Conservation (phyloP, 2,113 vertebrate genomes). For the Seriola rivoliana region DNA sequence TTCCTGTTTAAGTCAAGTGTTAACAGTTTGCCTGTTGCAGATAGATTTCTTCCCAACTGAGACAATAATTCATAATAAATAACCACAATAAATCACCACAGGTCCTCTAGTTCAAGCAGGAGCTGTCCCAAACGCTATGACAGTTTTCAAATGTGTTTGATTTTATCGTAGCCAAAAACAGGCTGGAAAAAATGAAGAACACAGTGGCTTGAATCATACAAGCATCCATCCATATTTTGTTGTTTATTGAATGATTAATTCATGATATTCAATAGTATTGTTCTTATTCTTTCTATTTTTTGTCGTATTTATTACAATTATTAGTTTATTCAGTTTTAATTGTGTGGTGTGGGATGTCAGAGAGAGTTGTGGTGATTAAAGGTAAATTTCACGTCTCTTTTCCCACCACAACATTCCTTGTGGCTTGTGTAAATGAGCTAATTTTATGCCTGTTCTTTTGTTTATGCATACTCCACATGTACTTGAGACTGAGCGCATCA, state of each 20-base stretch:
- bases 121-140: background rate
- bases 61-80: background rate
- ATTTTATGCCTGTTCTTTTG: background rate
- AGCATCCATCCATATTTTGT: background rate
- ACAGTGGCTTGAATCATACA: too few species aligned
- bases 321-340: background rate
- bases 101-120: background rate
- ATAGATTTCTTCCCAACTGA: background rate
- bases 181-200: background rate
- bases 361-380: background rate
- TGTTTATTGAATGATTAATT: background rate
- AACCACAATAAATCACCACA: too few species aligned
- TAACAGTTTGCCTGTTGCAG: background rate
- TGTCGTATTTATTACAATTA: background rate
- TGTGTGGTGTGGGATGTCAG: background rate
- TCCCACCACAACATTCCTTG: background rate
- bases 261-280: too few species aligned
- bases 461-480: background rate
- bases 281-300: background rate
- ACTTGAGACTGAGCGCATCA: too few species aligned
- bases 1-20: conserved; percentile 11
- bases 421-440: too few species aligned
- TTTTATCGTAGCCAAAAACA: background rate
- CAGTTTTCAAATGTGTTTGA: background rate
- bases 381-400: background rate